Conservation (phyloP, 2,888 invertebrate genomes). For the Agapostemon virescens region DNA sequence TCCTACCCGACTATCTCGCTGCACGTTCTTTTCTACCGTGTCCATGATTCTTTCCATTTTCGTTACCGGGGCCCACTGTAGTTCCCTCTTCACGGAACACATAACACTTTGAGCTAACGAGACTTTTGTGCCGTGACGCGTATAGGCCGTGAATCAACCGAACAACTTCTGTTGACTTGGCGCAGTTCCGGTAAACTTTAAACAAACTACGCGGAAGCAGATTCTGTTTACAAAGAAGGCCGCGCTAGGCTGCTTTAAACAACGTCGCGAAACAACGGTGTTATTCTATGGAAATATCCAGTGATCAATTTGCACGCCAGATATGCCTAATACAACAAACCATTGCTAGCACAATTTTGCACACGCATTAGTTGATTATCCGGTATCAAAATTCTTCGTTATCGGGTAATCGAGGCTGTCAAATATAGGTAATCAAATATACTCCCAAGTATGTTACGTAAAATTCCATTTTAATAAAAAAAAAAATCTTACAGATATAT, state of each 20-base stretch:
- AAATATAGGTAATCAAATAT: too few relatives aligned
- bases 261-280: not conserved
- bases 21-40: not conserved
- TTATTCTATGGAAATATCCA: constrained; percentile 14
- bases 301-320: not conserved
- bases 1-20: not conserved
- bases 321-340: not conserved
- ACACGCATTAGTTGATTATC: not conserved
- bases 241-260: not conserved
- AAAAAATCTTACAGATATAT: not conserved
- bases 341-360: not conserved
- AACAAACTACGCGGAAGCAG: constrained; percentile 28
- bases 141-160: constrained; percentile 28
- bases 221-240: not conserved
- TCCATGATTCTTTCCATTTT: constrained; percentile 14
- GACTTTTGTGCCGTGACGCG: constrained; percentile 15
- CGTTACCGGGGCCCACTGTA: constrained; percentile 20
- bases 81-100: constrained; percentile 3
- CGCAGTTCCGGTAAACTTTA: constrained; percentile 32
- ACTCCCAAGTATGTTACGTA: not conserved
- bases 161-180: constrained; percentile 37
- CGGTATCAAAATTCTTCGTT: not conserved
- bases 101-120: constrained; percentile 42
- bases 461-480: not conserved
- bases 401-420: not conserved